Conservation (phyloP, 2,113 vertebrate genomes). For the Chloebia gouldiae region DNA sequence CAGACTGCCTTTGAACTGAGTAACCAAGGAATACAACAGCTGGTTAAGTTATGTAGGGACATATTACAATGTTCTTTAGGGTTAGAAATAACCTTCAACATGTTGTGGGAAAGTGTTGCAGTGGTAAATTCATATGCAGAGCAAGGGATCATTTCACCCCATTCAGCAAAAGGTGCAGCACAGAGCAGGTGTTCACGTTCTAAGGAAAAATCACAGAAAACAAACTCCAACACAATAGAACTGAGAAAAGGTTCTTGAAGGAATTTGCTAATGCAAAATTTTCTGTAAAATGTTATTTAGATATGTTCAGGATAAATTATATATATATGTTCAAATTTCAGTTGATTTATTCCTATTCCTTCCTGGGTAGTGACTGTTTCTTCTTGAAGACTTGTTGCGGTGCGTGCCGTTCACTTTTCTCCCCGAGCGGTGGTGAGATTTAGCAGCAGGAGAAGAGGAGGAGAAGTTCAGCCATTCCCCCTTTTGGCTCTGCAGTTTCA, state of each 20-base stretch:
- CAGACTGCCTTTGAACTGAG: background rate
- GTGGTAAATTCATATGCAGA: background rate
- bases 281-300: background rate
- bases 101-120: background rate
- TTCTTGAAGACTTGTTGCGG: no score
- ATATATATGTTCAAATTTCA: background rate
- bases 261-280: background rate
- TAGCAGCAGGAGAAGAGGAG: no score
- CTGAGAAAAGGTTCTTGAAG: background rate
- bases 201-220: background rate
- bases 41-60: background rate
- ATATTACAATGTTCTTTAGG: background rate
- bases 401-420: no score
- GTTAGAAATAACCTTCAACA: background rate
- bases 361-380: background rate
- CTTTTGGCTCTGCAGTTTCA: no score
- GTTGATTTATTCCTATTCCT: background rate
- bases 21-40: background rate
- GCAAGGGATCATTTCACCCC: background rate
- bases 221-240: fast-evolving
- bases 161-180: background rate
- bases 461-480: no score
- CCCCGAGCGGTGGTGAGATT: no score
- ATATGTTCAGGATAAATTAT: background rate
- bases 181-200: background rate